Conservation (phyloP, 2,888 invertebrate species). For the Adelphocoris suturalis region DNA sequence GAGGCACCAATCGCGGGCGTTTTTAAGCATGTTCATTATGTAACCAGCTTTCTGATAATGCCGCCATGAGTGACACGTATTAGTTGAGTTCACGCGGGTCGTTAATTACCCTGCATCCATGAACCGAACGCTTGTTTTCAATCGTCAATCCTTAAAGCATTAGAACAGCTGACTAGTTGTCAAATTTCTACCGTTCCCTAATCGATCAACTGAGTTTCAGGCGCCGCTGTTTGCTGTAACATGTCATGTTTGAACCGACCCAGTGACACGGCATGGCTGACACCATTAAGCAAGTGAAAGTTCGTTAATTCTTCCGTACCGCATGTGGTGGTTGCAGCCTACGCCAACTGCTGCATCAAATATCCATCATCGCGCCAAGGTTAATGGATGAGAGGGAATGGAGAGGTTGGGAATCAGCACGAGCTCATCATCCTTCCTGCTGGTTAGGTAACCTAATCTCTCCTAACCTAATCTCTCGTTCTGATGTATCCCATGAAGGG, state of each 20-base stretch:
- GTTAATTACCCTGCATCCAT: neutral
- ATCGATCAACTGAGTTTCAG: neutral
- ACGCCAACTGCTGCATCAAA: neutral
- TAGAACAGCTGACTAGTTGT: neutral
- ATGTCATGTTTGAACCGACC: neutral
- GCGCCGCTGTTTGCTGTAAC: neutral
- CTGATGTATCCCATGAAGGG: too few relatives aligned
- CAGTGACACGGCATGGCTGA: neutral
- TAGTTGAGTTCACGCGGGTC: conserved; percentile 11
- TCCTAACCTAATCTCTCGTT: too few relatives aligned
- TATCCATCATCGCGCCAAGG: neutral
- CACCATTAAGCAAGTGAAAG: neutral
- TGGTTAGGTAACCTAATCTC: neutral
- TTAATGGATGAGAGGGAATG: neutral
- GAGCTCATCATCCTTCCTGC: neutral
- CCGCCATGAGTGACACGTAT: neutral
- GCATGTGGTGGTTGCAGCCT: neutral
- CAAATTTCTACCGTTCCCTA: neutral
- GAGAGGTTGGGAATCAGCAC: neutral
- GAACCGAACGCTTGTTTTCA: neutral
- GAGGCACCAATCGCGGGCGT: too few relatives aligned
- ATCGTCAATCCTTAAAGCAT: neutral
- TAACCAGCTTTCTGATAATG: neutral
- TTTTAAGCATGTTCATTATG: too few relatives aligned
- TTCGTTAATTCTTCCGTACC: neutral